A percentile compares a stretch with the other conserved stretches of the same genome.
Conservation (phyloP, 2,113 vertebrate species). For the Scopus umbretta region DNA sequence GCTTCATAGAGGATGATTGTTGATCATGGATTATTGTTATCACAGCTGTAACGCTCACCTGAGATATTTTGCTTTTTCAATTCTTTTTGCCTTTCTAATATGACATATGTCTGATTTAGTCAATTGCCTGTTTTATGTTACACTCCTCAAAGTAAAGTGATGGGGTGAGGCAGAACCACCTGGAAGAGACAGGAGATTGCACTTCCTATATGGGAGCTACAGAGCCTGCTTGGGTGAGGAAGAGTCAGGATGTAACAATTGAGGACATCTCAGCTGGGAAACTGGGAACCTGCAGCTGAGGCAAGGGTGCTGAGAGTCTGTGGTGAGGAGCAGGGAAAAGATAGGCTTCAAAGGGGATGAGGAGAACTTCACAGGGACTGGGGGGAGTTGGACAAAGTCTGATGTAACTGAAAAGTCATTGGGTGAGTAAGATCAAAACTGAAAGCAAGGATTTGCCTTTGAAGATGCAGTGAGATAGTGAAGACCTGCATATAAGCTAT, state of each 20-base stretch:
- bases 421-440: not conserved
- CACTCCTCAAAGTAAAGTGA: not conserved
- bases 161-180: not conserved
- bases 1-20: not conserved
- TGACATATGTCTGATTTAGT: not conserved
- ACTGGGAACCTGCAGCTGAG: not conserved
- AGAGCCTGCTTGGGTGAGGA: not conserved
- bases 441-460: not conserved
- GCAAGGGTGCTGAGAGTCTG: not conserved
- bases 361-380: not conserved
- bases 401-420: not conserved
- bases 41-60: not conserved
- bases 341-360: not conserved
- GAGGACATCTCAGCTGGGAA: not conserved
- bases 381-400: not conserved
- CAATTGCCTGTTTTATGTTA: not conserved
- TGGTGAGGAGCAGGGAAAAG: not conserved
- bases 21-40: not conserved
- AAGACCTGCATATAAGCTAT: not conserved
- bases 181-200: not conserved
- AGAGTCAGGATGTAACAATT: not conserved
- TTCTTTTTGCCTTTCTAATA: not conserved
- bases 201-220: rapidly evolving
- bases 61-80: not conserved
- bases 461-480: not conserved